Conservation (phyloP, 2,113 vertebrate species). For the Microcebus murinus region DNA sequence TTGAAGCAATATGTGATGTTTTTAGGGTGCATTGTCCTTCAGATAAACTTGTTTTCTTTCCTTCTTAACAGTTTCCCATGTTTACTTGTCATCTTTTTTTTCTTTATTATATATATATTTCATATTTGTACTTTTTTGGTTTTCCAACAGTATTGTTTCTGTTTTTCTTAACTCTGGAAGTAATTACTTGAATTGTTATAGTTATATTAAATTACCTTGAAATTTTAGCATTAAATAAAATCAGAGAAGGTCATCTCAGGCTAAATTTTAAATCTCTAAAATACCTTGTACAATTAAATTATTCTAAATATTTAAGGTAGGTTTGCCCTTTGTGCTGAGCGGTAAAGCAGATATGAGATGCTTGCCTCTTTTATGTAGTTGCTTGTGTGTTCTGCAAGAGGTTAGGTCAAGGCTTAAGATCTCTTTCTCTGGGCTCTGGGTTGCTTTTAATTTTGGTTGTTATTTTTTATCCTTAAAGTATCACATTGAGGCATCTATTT, state of each 20-base stretch:
- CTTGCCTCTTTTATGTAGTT: background rate
- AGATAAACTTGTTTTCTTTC: background rate
- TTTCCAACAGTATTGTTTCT: background rate
- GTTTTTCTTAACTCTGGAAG: background rate
- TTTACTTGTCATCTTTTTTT: background rate
- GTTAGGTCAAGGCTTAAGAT: background rate
- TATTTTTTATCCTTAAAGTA: background rate
- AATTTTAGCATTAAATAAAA: slow-evolving; percentile 26
- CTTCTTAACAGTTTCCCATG: background rate
- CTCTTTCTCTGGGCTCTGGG: background rate
- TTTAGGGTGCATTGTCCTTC: background rate
- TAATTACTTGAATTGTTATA: background rate
- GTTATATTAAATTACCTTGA: background rate
- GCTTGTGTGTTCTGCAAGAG: background rate
- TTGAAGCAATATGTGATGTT: background rate
- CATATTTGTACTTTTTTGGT: background rate
- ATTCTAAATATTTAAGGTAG: background rate
- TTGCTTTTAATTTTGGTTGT: background rate
- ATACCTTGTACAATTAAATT: background rate
- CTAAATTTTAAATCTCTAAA: background rate
- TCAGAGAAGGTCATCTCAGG: slow-evolving; percentile 11
- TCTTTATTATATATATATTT: background rate
- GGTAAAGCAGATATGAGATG: background rate
- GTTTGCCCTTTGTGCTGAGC: background rate
- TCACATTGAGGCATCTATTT: background rate